Percentiles rank a stretch among this genome's conserved stretches.
These are phyloP conservation scores for Disparrhopalites patrizii DNA, from an alignment of 2,888 invertebrate genomes.

Conservation along the genomic window DNA sequence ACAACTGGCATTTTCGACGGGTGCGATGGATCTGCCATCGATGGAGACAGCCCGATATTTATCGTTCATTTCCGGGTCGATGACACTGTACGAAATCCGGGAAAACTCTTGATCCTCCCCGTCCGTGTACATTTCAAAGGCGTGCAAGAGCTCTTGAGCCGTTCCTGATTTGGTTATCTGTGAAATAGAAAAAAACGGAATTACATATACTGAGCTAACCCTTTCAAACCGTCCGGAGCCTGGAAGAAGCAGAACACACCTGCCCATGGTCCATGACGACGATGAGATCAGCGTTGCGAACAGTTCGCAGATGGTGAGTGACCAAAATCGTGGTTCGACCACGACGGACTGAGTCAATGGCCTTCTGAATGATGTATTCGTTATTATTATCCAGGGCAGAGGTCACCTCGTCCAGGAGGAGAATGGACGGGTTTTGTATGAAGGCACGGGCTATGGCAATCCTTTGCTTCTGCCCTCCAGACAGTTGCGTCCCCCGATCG, in stretches of 20 bases:
- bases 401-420: slow-evolving; percentile 73
- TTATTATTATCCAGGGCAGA: slow-evolving; percentile 77
- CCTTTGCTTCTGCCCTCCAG: slow-evolving; percentile 76
- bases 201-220: too few species aligned
- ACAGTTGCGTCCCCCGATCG: background rate
- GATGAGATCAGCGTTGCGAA: slow-evolving; percentile 50
- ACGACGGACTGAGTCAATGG: slow-evolving; percentile 54
- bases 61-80: too few species aligned
- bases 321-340: slow-evolving; percentile 48
- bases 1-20: too few species aligned
- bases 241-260: slow-evolving; percentile 17
- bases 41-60: too few species aligned
- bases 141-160: background rate
- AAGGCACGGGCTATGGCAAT: slow-evolving; percentile 76
- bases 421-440: slow-evolving; percentile 68
- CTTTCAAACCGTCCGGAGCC: too few species aligned
- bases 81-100: too few species aligned
- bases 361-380: slow-evolving; percentile 77
- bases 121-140: background rate
- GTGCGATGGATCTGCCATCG: too few species aligned
- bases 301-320: slow-evolving; percentile 49
- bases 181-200: too few species aligned
- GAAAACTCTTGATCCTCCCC: too few species aligned
- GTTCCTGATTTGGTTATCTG: too few species aligned
- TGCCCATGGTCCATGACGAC: slow-evolving; percentile 64